These are phyloP conservation scores for Zeugodacus cucurbitae DNA, from an alignment of 1,140 invertebrate species.

Conservation along the genomic window DNA sequence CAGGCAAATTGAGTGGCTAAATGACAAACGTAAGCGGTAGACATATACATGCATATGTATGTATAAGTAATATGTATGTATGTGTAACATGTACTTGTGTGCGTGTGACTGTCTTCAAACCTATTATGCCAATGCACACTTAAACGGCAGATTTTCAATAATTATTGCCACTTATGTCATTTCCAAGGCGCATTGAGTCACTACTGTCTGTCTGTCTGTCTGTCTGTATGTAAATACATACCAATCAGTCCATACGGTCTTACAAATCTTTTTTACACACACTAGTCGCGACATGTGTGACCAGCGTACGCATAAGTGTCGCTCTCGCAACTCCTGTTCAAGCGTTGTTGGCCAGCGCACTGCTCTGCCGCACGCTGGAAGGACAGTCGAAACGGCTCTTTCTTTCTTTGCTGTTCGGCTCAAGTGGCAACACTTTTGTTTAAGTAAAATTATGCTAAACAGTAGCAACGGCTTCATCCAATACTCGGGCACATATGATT, in stretches of 20 bases:
- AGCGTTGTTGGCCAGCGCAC: background rate
- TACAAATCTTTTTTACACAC: slow-evolving; percentile 11
- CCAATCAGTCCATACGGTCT: background rate
- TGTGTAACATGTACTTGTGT: background rate
- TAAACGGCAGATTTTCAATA: slow-evolving; percentile 63
- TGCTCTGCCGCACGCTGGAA: background rate
- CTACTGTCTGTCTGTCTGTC: background rate
- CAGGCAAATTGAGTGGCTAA: slow-evolving; percentile 31
- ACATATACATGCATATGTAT: background rate
- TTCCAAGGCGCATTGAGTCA: background rate
- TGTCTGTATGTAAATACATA: background rate
- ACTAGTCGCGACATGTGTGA: background rate
- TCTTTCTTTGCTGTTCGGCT: slow-evolving; percentile 41
- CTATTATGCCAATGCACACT: slow-evolving; percentile 53
- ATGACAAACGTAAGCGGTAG: background rate
- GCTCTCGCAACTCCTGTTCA: background rate
- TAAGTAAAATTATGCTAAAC: slow-evolving; percentile 64
- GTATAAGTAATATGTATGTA: background rate
- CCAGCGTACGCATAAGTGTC: background rate
- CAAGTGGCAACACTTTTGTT: slow-evolving; percentile 59
- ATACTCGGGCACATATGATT: background rate
- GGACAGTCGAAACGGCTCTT: background rate
- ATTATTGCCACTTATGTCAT: slow-evolving; percentile 61
- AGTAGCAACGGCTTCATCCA: slow-evolving; percentile 52
- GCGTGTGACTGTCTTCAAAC: background rate